Evolutionary conservation across 2,797 vertebrate genomes (phyloP), one percentile per base, ranked within the genome.

Genomic region (Caiman crocodilus): DNA sequence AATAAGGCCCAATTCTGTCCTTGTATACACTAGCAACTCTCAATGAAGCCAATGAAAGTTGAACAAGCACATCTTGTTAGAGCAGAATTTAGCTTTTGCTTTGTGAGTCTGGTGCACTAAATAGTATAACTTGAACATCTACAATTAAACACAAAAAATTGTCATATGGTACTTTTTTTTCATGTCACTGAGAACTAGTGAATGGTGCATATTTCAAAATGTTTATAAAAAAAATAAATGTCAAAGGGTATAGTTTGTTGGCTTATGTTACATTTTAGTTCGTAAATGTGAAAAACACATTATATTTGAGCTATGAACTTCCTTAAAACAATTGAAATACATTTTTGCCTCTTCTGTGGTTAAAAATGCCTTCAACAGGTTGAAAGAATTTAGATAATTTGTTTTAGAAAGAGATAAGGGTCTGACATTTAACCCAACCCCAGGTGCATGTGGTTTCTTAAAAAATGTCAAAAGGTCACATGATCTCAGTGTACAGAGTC

Each of bases 361-460:
- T 98, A 97, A 96, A 96, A 96, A 97, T 96, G 95, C 95, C 94
- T 97, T 95, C 94, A 76, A 93, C 93, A 81, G 94, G 97, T 94
- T 98, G 97, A 98, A 97, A 98, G 97, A 96, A 97, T 94, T 96
- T 74, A 97, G 97, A 97, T 97, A 90, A 97, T 94, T 97, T 97
- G 96, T 97, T 98, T 98, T 93, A 98, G 96, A 79, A 85, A 96
- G 84, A 97, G 98, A 98, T 98, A 98, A 98, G 91, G 96, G 95
- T 89, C 96, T 98, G 98, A 99, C 98, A 98, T 99, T 98, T 99
- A 98, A 98, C 98, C 97, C 98, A 97, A 96, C 95, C 98, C 98
- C 98, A 99, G 98, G 98, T 99, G 98, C 98, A 94, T 98, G 98
- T 97, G 98, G 98, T 99, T 99, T 99, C 97, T 98, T 98, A 97